A percentile compares a stretch with the other conserved stretches of the same genome.
Evolutionary conservation across 2,113 vertebrate species (phyloP).

Genomic region (Lynx canadensis): DNA sequence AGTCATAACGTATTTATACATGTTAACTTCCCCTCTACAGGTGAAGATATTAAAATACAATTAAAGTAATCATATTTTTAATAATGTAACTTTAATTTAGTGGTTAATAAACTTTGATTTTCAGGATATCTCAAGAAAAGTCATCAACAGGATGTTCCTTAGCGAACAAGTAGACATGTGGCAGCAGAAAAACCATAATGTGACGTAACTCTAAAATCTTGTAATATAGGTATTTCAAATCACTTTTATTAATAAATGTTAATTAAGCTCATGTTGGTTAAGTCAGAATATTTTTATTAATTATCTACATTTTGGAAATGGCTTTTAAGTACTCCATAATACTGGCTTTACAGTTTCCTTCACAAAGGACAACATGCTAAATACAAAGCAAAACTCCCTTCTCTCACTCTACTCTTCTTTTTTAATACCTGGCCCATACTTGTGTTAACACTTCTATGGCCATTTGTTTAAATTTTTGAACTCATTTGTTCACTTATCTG

Average conservation of each 20-base stretch:
- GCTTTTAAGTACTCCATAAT: background rate
- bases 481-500: background rate
- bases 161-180: background rate
- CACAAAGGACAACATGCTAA: background rate
- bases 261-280: background rate
- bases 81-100: background rate
- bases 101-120: conserved; percentile 16
- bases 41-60: background rate
- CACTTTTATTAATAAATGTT: background rate
- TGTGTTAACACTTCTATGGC: background rate
- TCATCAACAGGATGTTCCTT: background rate
- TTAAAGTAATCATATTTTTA: background rate
- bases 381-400: background rate
- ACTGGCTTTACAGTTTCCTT: background rate
- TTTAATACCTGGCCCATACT: background rate
- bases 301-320: background rate
- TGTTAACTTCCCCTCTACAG: background rate
- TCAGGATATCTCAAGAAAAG: background rate
- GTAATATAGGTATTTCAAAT: background rate
- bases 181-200: background rate
- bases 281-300: background rate
- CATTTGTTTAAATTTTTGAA: background rate
- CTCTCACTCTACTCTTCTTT: background rate
- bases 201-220: background rate
- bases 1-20: background rate